Base-by-base conservation (phyloP, 1,140 invertebrate genomes). In the Drosophila lowei region DNA sequence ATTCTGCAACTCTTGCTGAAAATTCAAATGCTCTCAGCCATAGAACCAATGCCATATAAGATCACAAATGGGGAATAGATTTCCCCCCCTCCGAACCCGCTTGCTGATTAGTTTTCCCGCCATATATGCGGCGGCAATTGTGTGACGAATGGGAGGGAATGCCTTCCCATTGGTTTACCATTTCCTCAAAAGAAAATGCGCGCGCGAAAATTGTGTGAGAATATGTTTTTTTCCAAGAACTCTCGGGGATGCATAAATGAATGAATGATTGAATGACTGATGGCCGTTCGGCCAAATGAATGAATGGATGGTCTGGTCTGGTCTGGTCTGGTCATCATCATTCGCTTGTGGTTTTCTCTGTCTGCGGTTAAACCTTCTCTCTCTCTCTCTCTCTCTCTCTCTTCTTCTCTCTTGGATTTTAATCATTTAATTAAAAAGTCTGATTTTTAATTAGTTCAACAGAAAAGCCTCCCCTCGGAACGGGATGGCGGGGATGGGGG, bases 351-450 rank as follows among this genome's bases (percentile, higher is more conserved):
- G 50, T 18, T 53, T 41, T 41, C 30, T 25, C 54, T 54, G 53
- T 30, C 34, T 50, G 42, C 54, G 63, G 49, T 58, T 77, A 46
- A 56, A 11, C 1, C 11, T 38, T 11, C 34, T 13, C 16, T 23
- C 28, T 44, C 13, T 7, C 41, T 43, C 34, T 18, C 8, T 13
- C 30, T n/a, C 34, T 43, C 23, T n/a, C 11, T 34, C 48, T 28
- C 21, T 15, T 13, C 15, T 49, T 28, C 28, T 25, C 18, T 41
- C 11, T 28, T 49, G 61, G 81, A 86, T 86, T 68, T 75, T 88
- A 86, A 86, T 86, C 83, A 86, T 86, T 86, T 86, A 86, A 86
- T 86, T 86, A 86, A 88, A 74, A 76, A 86, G 83, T 86, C 75
- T 88, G 74, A 89, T 78, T 78, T 75, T 77, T 71, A 86, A 88